phyloP scores from a whole-genome alignment of 2,797 vertebrate species.

The Melanotaenia parkinsoni region DNA sequence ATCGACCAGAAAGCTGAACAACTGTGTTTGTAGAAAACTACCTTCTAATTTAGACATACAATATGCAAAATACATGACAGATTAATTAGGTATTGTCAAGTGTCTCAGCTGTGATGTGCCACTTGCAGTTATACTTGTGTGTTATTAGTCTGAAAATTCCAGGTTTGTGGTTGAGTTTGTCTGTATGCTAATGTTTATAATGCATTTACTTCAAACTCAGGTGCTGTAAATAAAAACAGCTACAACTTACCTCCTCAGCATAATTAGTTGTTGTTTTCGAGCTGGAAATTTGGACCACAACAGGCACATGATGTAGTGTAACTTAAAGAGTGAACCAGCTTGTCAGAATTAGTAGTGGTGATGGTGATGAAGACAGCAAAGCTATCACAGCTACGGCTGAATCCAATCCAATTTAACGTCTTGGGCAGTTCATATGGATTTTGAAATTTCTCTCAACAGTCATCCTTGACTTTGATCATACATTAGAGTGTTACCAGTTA shows the following conservation, averaged over 20 bases:
- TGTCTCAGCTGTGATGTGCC: constrained; percentile 66
- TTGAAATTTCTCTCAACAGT: no score
- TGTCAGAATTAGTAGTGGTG: neutral
- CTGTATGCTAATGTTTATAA: constrained; percentile 40
- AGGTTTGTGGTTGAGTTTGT: constrained; percentile 53
- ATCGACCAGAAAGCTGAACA: constrained; percentile 68
- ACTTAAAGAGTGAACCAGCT: no score
- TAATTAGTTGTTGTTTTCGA: neutral
- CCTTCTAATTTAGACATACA: constrained; percentile 79
- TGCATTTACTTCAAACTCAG: constrained; percentile 14
- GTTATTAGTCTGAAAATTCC: constrained; percentile 44
- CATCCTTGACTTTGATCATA: no score
- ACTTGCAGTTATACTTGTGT: constrained; percentile 39
- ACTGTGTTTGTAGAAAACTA: constrained; percentile 72
- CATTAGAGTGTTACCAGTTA: no score
- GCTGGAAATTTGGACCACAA: neutral
- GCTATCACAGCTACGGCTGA: neutral
- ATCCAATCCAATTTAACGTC: neutral
- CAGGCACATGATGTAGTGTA: neutral
- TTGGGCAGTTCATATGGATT: no score
- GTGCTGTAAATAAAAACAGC: neutral
- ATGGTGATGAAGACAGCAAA: neutral
- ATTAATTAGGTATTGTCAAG: constrained; percentile 81
- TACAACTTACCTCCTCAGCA: neutral
- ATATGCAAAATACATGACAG: constrained; percentile 73